Evolutionary conservation across 2,113 vertebrate genomes (phyloP), one percentile per base, ranked within the genome.

Genomic region (Syngnathoides biaculeatus): DNA sequence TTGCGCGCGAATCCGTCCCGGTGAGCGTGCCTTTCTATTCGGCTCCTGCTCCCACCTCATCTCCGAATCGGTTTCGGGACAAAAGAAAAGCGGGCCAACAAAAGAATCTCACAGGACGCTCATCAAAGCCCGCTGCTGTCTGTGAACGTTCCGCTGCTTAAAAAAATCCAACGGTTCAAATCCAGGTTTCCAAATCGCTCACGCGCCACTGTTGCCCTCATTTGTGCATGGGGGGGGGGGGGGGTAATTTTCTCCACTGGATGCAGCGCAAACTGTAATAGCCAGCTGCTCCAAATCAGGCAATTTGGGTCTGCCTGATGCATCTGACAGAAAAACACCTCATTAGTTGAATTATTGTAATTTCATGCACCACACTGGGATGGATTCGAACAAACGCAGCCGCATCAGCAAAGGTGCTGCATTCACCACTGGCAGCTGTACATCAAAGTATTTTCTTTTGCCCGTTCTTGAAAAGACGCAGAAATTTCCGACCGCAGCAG

Each of bases 1-100:
- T 58, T 77, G 75, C 61, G 69, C 62, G 35, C 67, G 64, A 45
- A 72, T 71, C 78, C 26, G 5, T 75, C 79, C 69, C 67, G 26
- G 45, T 27, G 38, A 61, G 64, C 71, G 65, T 82, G 73, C 24
- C 58, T 81, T 64, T 81, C 69, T 79, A 71, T 48, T 12, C 71
- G n/a, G 72, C 70, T 71, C 67, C 72, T 81, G 80, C 59, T 83
- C 83, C 69, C 57, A 17, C 84, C 74, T 79, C 68, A 72, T 48
- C 47, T 17, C 27, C 64, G 26, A 43, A 24, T 57, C 68, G 66
- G 60, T 65, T 84, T 79, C 80, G 75, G 59, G 64, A n/a, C 52
- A 58, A 65, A 30, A 53, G 58, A 85, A 91, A 91, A 85, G 59
- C 88, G 88, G 90, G 84, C 69, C 87, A 80, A 68, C 57, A 79